Base-by-base conservation (phyloP, 2,113 vertebrate genomes). In the Forbesichthys agassizii region DNA sequence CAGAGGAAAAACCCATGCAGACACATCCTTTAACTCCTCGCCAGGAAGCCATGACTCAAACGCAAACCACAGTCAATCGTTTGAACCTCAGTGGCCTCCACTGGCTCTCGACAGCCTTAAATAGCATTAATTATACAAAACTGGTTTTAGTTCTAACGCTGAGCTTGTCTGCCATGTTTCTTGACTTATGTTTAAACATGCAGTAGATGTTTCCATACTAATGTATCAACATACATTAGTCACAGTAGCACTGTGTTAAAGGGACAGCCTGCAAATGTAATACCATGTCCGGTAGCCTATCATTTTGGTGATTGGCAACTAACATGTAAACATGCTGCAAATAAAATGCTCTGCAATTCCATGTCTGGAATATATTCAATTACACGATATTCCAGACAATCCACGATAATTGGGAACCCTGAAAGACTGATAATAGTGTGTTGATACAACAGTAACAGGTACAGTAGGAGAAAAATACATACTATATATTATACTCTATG, bases 31-130 rank as follows among this genome's bases (percentile, higher is more conserved):
- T 18, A 48, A 49, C 59, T 33, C 67, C 48, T 69, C 33, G 60
- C 9, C 75, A 84, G 87, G 85, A 85, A 86, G 74, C 33, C 0
- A 9, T 84, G 85, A 88, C 74, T 90, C 87, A 88, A 66, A 81
- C 71, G 48, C 69, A 36, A 75, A 68, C 70, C 58, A 68, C 75
- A 84, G 80, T 90, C 82, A 71, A 66, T 66, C 27, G 27, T 27
- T 27, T 55, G 0, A 3, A 68, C 74, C 51, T 66, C 73, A 11
- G 36, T 10, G 48, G 33, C 49, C 76, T 79, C 62, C 64, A 73
- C 77, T 53, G 61, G 58, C 13, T 62, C 76, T 79, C 74, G 83
- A 60, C 71, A 75, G 68, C 59, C 53, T 0, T 51, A 68, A 62
- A 77, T 27, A 27, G 1, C 27, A 27, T 2, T 27, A 27, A 27